Base-by-base conservation (phyloP, 2,797 vertebrate species). In the Dermochelys coriacea region DNA sequence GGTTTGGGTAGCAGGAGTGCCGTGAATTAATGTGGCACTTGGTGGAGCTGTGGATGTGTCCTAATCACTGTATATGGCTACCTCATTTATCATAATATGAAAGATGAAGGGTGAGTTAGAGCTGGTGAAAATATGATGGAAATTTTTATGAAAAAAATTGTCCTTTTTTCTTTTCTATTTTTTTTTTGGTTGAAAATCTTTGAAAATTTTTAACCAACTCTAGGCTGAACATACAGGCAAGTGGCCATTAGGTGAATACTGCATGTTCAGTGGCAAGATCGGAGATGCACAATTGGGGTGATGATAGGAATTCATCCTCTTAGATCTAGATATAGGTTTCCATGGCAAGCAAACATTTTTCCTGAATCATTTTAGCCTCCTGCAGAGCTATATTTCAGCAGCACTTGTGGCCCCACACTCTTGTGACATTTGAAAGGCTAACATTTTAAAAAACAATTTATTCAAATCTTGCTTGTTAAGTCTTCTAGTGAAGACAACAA, bases 251-350 rank as follows among this genome's bases (percentile, higher is more conserved):
- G 59, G 47, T 81, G 78, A 68, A n/a, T 2, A 0, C 54, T 89
- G 29, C 34, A 11, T 55, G 61, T 51, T 51, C 0, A 0, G 54
- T 27, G 61, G 8, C 79, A 78, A 45, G 12, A 59, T 8, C 9
- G 51, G 68, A n/a, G 12, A 19, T 8, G 8, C 0, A 0, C 6
- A 14, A 31, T 4, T 59, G 57, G 2, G 57, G 29, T 59, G 57
- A 29, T 59, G 57, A 64, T 19, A 64, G 34, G 8, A 18, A n/a
- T n/a, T n/a, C 61, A 18, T 64, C 61, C 34, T 64, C 8, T 16
- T 68, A 21, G 16, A 37, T 68, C 61, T 68, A 34, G 61, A 83
- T 51, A 31, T 61, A 47, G 15, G 10, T 51, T 93, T 90, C 47
- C 2, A 1, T 41, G 27, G 79, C 59, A 55, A 88, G 45, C 6